Conservation (phyloP, 2,797 vertebrate genomes). For the Spatula versicolor region DNA sequence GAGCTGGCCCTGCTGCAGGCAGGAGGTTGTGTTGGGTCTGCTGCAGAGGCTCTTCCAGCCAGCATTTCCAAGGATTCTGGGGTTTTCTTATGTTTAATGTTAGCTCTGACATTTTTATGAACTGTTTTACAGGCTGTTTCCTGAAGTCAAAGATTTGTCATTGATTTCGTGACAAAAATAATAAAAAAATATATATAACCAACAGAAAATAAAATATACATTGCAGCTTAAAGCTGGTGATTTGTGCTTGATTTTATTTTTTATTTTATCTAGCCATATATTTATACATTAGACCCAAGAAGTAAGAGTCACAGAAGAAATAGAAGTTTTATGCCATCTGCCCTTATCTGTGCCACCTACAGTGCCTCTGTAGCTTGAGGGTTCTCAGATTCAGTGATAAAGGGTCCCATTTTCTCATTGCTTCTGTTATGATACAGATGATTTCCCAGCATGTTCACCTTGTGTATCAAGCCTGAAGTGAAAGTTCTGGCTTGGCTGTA, state of each 20-base stretch:
- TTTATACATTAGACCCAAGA: neutral
- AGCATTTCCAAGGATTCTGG: neutral
- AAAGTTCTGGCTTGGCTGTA: neutral
- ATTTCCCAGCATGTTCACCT: neutral
- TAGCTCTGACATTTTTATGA: neutral
- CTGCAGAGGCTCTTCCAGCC: neutral
- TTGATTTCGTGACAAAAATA: neutral
- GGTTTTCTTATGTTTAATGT: neutral
- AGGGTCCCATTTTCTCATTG: neutral
- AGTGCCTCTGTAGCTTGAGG: accelerated
- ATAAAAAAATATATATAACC: too few species aligned
- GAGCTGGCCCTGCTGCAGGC: neutral
- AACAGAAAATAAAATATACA: neutral
- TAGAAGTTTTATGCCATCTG: neutral
- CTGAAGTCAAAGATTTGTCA: neutral
- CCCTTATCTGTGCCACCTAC: neutral
- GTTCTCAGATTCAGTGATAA: neutral
- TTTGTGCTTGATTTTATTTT: neutral
- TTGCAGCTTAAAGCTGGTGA: neutral
- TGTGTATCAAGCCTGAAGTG: neutral
- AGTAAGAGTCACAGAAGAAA: neutral
- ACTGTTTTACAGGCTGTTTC: neutral
- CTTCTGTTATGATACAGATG: neutral
- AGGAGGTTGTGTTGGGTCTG: neutral
- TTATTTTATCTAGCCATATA: neutral